Evolutionary conservation across 1,140 invertebrate genomes (phyloP).

Genomic region (Leptopilina clavipes): DNA sequence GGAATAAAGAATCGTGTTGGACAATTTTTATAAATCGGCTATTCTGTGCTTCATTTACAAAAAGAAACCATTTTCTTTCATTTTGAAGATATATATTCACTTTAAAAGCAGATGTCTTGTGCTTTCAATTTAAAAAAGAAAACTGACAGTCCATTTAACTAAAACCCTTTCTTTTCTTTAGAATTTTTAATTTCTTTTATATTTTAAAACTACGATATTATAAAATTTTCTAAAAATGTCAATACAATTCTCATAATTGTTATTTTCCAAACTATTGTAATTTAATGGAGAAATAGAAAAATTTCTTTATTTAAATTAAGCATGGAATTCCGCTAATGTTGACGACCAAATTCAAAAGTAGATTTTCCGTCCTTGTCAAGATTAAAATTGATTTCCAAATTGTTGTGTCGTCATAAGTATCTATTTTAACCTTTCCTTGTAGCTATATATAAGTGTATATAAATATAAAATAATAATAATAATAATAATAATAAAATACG

Average conservation of each 20-base stretch:
- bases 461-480: not conserved
- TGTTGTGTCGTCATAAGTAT: slow-evolving; percentile 26
- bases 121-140: too few species aligned
- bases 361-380: slow-evolving; percentile 10
- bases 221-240: too few species aligned
- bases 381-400: not conserved
- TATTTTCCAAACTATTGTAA: too few species aligned
- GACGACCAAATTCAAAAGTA: slow-evolving; percentile 22
- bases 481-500: not conserved
- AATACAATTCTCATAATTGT: too few species aligned
- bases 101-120: too few species aligned
- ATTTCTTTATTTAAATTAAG: not conserved
- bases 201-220: too few species aligned
- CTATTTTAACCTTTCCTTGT: not conserved
- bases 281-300: too few species aligned
- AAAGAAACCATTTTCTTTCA: not conserved
- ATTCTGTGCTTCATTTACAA: not conserved
- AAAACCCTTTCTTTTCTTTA: too few species aligned
- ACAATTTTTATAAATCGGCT: not conserved
- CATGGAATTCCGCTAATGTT: slow-evolving; percentile 8
- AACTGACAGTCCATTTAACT: too few species aligned
- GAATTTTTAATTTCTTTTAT: too few species aligned
- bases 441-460: not conserved
- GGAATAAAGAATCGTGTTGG: slow-evolving; percentile 11
- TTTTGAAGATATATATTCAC: too few species aligned